Percentiles rank a stretch among this genome's conserved stretches.
phyloP scores from a whole-genome alignment of 2,888 invertebrate species.

The Meghimatium bilineatum region DNA sequence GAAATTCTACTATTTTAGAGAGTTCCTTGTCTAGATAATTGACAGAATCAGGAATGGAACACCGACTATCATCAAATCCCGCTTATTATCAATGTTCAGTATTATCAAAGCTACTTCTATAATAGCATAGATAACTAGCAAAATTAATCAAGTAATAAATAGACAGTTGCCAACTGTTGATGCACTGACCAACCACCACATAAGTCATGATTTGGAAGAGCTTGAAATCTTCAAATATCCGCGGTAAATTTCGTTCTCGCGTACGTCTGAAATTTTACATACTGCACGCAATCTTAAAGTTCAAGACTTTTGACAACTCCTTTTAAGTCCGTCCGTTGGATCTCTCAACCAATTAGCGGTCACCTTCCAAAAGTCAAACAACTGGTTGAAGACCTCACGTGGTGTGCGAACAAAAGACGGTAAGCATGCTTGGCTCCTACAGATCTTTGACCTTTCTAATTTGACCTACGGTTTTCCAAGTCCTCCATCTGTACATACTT shows the following conservation, averaged over 20 bases:
- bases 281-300: neutral
- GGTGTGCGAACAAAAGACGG: neutral
- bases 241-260: neutral
- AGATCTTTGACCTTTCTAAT: slow-evolving; percentile 2
- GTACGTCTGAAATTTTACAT: neutral
- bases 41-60: no score
- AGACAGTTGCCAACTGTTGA: no score
- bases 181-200: no score
- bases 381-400: neutral
- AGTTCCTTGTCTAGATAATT: no score
- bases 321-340: slow-evolving; percentile 30
- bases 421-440: neutral
- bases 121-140: no score
- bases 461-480: neutral
- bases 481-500: neutral
- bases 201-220: no score
- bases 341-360: slow-evolving; percentile 41
- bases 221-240: no score
- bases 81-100: no score
- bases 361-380: slow-evolving; percentile 27
- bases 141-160: no score
- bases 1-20: no score
- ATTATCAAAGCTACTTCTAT: no score
- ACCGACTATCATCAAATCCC: no score
- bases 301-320: slow-evolving; percentile 11